Evolutionary conservation across 2,797 vertebrate species (phyloP).

Genomic region (Anabas testudineus): DNA sequence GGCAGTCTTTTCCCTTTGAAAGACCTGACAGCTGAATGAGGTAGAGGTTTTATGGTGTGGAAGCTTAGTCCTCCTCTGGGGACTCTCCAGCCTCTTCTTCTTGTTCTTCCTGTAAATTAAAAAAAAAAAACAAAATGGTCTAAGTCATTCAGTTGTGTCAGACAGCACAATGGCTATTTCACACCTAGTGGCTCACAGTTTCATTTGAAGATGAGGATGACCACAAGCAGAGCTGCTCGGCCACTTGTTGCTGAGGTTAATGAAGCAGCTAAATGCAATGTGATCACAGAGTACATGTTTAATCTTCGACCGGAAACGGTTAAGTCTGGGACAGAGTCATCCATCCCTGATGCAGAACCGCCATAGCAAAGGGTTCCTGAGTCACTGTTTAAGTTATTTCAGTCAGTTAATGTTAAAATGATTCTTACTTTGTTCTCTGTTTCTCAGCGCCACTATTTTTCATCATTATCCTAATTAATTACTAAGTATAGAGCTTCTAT

Average conservation of each 20-base stretch:
- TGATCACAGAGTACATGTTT: constrained; percentile 3
- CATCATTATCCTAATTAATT: no score
- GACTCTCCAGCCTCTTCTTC: constrained; percentile 91
- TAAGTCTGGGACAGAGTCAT: neutral
- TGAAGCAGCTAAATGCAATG: constrained; percentile 5
- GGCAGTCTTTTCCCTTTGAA: constrained; percentile 94
- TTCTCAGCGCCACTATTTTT: no score
- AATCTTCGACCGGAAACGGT: constrained; percentile 2
- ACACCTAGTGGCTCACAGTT: constrained; percentile 1
- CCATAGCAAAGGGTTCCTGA: neutral
- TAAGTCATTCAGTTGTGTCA: neutral
- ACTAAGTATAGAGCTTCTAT: no score
- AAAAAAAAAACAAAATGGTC: constrained; percentile 45
- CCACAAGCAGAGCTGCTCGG: constrained; percentile 5
- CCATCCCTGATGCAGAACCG: neutral
- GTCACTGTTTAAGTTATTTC: neutral
- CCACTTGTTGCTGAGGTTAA: constrained; percentile 13
- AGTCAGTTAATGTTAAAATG: neutral
- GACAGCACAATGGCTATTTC: neutral
- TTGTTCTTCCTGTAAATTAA: constrained; percentile 86
- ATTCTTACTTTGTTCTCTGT: neutral
- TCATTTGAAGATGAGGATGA: neutral
- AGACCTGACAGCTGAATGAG: constrained; percentile 95
- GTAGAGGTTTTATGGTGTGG: constrained; percentile 90
- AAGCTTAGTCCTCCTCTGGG: constrained; percentile 91